phyloP scores from a whole-genome alignment of 2,888 invertebrate species.

The Chloromyia formosa region DNA sequence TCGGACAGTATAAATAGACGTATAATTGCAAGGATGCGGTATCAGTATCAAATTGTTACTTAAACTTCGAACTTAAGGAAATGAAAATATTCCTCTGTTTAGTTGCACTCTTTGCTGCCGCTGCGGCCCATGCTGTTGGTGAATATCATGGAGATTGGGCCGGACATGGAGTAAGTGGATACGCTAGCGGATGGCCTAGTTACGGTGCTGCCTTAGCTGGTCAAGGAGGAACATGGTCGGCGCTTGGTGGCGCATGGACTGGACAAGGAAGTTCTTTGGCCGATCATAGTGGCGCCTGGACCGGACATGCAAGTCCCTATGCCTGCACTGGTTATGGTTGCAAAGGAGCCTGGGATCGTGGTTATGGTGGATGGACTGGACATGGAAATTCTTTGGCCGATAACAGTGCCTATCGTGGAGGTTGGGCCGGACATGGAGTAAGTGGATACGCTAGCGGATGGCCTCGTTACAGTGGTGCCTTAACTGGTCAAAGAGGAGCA shows the following conservation, averaged over 20 bases:
- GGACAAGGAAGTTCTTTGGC: too few species aligned
- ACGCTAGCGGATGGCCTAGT: background rate
- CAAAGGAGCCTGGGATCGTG: too few species aligned
- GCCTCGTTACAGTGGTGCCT: background rate
- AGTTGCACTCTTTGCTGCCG: background rate
- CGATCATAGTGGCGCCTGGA: too few species aligned
- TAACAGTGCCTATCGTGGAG: background rate
- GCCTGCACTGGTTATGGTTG: too few species aligned
- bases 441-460: background rate
- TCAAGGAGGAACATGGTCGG: background rate
- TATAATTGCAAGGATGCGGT: background rate
- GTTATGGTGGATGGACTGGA: background rate
- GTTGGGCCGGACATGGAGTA: background rate
- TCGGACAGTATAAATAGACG: background rate
- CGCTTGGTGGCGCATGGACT: background rate
- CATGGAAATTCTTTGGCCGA: too few species aligned
- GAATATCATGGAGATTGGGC: background rate
- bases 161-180: background rate
- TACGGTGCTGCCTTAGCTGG: background rate
- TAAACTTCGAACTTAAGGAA: background rate
- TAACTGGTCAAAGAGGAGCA: too few species aligned
- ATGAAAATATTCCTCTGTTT: background rate
- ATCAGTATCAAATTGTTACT: slow-evolving; percentile 4
- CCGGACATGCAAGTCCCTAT: too few species aligned
- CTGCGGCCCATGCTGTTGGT: background rate